Base-by-base conservation (phyloP, 2,888 invertebrate species). In the Chorisops tibialis region DNA sequence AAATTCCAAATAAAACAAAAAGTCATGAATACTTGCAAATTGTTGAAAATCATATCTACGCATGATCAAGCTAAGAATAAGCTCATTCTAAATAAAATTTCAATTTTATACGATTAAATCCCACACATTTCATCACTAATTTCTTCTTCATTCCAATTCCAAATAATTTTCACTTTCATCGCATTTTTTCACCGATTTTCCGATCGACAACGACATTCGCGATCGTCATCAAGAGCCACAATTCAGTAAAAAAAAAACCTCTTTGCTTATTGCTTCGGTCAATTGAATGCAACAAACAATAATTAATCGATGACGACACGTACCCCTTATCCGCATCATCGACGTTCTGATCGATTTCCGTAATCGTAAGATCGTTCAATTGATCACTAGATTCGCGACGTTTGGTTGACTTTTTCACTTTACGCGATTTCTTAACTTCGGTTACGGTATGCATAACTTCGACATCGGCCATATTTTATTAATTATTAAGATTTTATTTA, bases 361-460 rank as follows among this genome's bases (percentile, higher is more conserved):
- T 89, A 80, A 91, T 88, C 80, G 88, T 87, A 78, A 91, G 86
- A 79, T 91, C 91, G 74, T 86, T 84, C 77, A 86, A 86, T n/a
- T n/a, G n/a, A 67, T 84, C 84, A 75, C 85, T 86, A 80, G 89
- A 88, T 77, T 90, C 86, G 79, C 90, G 87, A 73, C 89, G 87
- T 75, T 88, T 87, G 76, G 87, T 86, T 71, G 87, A 86, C 71
- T 89, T 87, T 83, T 93, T 93, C 85, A 91, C 89, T 83, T 93
- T 93, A 80, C 91, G 91, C 78, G 91, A 87, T 81, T 92, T 88
- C 80, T 87, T 86, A 78, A 86, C 89, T 74, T 91, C 90, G 76
- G 89, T 87, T 76, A 90, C 88, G 80, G 89, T 88, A 83, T 90
- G 88, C 83, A 90, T 88, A 69, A 89, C 86, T 80, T 93, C 93